Conservation (phyloP, 2,797 vertebrate species). For the Sphenopsis melanotis region DNA sequence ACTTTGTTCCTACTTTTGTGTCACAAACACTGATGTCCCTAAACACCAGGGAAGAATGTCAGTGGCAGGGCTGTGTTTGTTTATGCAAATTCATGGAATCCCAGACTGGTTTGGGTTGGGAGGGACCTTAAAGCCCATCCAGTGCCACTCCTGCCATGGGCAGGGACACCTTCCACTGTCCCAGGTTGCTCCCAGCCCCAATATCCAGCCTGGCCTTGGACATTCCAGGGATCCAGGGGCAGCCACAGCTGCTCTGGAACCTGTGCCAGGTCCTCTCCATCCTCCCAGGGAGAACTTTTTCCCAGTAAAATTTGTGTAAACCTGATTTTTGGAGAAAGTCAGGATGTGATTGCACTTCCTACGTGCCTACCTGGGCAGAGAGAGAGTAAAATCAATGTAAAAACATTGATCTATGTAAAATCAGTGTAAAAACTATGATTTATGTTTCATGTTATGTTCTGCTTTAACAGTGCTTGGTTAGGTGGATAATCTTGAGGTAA, state of each 20-base stretch:
- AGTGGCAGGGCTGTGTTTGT: background rate
- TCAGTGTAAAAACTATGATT: background rate
- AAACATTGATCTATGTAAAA: background rate
- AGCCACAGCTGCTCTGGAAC: background rate
- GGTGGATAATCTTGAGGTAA: background rate
- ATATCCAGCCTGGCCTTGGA: accelerated
- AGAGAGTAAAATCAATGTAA: background rate
- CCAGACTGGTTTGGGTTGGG: background rate
- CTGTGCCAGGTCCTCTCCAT: background rate
- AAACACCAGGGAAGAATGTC: background rate
- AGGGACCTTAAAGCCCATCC: background rate
- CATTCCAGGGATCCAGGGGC: background rate
- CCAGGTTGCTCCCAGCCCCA: background rate
- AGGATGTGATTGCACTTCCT: background rate
- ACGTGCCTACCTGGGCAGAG: background rate
- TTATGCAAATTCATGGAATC: background rate
- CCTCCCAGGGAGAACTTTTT: background rate
- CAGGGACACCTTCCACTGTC: accelerated
- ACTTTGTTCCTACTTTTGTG: background rate
- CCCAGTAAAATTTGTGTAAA: background rate
- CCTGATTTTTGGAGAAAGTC: background rate
- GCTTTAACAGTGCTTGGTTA: background rate
- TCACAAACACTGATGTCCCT: background rate
- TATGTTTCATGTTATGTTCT: accelerated
- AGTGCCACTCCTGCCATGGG: background rate